Evolutionary conservation across 2,113 vertebrate genomes (phyloP), one percentile per base, ranked within the genome.

Genomic region (Sceloporus undulatus): DNA sequence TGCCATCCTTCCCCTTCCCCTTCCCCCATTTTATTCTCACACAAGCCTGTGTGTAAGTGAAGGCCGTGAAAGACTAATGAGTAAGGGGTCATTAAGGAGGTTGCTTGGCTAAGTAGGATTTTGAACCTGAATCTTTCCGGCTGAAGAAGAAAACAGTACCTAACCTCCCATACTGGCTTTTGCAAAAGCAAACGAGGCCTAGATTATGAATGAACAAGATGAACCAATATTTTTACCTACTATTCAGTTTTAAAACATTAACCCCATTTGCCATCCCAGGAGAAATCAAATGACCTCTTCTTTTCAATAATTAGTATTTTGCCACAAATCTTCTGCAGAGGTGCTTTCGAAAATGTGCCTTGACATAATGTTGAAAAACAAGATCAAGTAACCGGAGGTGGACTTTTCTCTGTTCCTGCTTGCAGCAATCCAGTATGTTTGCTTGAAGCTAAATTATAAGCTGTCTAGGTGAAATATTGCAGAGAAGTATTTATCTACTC

Each of bases 381-480:
- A 91, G 79, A 83, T 42, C 78, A 87, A 88, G 85, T 91, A 91
- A 88, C 54, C 62, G 79, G 59, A 91, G 66, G 77, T 13, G 82
- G 77, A 38, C 52, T 42, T 62, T 76, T 16, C 59, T 66, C 29
- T 9, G 27, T 29, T 74, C n/a, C 5, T 11, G 13, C 27, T 4
- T 14, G 13, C 4, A n/a, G 42, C 66, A 77, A 74, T 85, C 0
- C 21, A 0, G 3, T 2, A 2, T 52, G 74, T 86, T 85, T 84
- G 78, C 21, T 76, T 81, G 29, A 80, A 90, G 82, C 0, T 76
- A 80, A 87, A 78, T 4, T 71, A 89, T 73, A 90, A 91, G 80
- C 7, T 62, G 62, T 71, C 74, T 1, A 2, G 48, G 71, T 27
- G 78, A 87, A 70, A 73, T 29, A 77, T 0, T 11, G 42, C 62